A percentile compares a stretch with the other conserved stretches of the same genome.
phyloP scores from a whole-genome alignment of 2,797 vertebrate species.

The Gephyroberyx darwinii region DNA sequence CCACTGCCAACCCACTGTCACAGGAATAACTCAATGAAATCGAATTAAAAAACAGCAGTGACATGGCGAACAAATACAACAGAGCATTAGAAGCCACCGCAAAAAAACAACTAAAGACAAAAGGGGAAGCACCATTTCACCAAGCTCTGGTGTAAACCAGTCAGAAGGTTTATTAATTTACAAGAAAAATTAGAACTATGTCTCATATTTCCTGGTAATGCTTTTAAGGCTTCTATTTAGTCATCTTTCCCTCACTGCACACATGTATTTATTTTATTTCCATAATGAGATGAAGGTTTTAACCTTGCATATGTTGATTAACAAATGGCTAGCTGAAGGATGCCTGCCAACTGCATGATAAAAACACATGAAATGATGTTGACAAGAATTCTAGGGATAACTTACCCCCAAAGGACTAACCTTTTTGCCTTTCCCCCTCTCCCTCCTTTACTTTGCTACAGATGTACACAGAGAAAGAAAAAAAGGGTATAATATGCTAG shows the following conservation, averaged over 20 bases:
- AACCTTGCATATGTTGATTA: constrained; percentile 3
- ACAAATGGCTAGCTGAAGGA: background rate
- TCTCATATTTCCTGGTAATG: background rate
- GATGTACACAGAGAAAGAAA: background rate
- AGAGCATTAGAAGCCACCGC: background rate
- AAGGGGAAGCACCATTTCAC: background rate
- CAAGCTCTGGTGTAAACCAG: background rate
- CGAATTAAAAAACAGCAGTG: constrained; percentile 6
- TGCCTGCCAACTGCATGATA: background rate
- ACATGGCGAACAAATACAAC: background rate
- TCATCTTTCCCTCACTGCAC: constrained; percentile 3
- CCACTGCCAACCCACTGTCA: background rate
- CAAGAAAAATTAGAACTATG: background rate
- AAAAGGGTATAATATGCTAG: background rate
- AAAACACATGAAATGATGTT: background rate
- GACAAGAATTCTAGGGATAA: background rate
- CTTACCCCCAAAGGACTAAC: background rate
- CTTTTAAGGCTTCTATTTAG: constrained; percentile 11
- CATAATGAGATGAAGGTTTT: constrained; percentile 31
- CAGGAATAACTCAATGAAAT: constrained; percentile 2
- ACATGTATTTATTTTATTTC: background rate
- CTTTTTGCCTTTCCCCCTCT: background rate
- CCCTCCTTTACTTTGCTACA: background rate
- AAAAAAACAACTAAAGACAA: background rate
- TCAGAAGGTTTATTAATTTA: background rate